Evolutionary conservation across 92 coral and sea anemone species (phyloP).

Genomic region (Muricea muricata): DNA sequence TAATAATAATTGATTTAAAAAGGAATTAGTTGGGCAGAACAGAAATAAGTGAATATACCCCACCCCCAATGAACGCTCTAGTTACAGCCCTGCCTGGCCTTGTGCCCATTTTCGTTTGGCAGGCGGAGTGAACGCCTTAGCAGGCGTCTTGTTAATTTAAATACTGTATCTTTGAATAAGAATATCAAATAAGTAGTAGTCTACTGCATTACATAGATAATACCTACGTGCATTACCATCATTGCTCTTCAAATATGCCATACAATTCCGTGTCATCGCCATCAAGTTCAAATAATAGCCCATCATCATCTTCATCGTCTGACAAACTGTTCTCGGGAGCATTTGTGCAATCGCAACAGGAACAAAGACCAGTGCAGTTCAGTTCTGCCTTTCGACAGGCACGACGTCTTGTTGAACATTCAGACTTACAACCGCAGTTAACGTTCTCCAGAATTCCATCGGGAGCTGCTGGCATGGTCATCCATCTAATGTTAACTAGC

Average conservation of each 20-base stretch:
- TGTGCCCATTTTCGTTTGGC: no score
- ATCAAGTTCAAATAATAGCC: no score
- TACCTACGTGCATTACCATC: constrained; percentile 13
- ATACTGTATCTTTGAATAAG: no score
- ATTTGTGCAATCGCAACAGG: no score
- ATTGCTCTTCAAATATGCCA: constrained; percentile 11
- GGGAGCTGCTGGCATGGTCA: constrained; percentile 12
- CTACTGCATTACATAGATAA: background rate
- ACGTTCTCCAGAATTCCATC: constrained; percentile 10
- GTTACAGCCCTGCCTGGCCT: no score
- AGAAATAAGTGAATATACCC: no score
- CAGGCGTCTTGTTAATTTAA: no score
- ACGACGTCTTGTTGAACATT: background rate
- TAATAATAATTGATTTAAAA: no score
- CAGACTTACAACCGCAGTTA: constrained; percentile 13
- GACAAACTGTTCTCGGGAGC: background rate
- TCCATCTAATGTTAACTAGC: background rate
- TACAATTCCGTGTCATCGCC: constrained; percentile 4
- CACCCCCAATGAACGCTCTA: no score
- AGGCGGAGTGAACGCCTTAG: no score
- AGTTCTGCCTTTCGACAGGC: constrained; percentile 15
- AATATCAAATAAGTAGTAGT: background rate
- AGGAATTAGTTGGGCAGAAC: no score
- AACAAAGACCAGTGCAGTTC: constrained; percentile 13
- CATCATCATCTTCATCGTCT: background rate